Percentiles rank a stretch among this genome's conserved stretches.
Conservation (phyloP, 2,888 invertebrate species). For the Fissipunctia ypsillon region DNA sequence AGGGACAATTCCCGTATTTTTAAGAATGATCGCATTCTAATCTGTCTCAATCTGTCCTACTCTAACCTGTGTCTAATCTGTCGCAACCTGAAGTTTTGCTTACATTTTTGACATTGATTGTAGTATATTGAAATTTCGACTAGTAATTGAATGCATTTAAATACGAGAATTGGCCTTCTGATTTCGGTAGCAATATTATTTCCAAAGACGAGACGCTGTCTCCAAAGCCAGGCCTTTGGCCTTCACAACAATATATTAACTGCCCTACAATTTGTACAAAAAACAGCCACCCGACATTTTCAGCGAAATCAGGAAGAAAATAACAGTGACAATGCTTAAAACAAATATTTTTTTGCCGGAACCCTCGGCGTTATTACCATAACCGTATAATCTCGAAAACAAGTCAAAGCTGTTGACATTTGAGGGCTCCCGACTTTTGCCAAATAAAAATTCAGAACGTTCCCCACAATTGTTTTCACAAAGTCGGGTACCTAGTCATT, state of each 20-base stretch:
- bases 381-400: slow-evolving; percentile 59
- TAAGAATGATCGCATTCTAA: neutral
- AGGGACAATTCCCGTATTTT: no score
- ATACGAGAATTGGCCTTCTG: neutral
- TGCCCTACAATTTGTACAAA: slow-evolving; percentile 35
- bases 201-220: neutral
- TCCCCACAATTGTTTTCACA: slow-evolving; percentile 60
- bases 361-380: slow-evolving; percentile 57
- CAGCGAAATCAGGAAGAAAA: slow-evolving; percentile 48
- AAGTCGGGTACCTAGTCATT: slow-evolving; percentile 67
- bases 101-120: neutral
- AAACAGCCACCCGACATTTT: slow-evolving; percentile 27
- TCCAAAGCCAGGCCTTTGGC: neutral
- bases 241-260: slow-evolving; percentile 28
- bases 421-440: slow-evolving; percentile 65
- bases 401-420: slow-evolving; percentile 63
- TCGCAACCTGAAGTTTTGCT: neutral
- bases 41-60: neutral
- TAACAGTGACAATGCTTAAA: slow-evolving; percentile 49
- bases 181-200: neutral
- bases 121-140: neutral
- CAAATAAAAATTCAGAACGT: slow-evolving; percentile 72
- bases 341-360: slow-evolving; percentile 58
- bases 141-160: neutral
- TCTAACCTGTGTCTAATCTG: no score